These are phyloP conservation scores for Lethenteron reissneri DNA, from an alignment of 2,113 vertebrate genomes.

Conservation along the genomic window DNA sequence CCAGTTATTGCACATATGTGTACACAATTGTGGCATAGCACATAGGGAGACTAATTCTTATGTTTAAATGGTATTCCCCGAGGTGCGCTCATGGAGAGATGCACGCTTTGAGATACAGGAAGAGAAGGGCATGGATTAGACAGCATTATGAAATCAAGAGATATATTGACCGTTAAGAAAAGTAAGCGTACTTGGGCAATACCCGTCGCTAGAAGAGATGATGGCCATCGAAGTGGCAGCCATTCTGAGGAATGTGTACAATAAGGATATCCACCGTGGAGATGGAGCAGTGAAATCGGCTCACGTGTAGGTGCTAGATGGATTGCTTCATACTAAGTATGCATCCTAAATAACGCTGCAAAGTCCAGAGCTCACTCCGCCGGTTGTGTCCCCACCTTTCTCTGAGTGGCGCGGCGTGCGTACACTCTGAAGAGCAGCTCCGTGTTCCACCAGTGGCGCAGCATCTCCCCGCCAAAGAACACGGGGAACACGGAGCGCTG, in stretches of 20 bases:
- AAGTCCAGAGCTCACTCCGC: not conserved
- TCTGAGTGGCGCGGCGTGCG: constrained; percentile 36
- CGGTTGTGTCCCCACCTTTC: constrained; percentile 42
- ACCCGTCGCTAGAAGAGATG: not conserved
- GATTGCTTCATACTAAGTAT: not conserved
- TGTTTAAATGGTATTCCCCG: too few species aligned
- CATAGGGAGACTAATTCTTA: too few species aligned
- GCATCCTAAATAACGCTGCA: not conserved
- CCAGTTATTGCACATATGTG: too few species aligned
- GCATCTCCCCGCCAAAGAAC: constrained; percentile 23
- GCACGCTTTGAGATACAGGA: too few species aligned
- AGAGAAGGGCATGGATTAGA: too few species aligned
- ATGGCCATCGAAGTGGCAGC: not conserved
- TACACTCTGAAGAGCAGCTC: constrained; percentile 53
- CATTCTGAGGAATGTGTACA: not conserved
- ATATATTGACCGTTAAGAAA: too few species aligned
- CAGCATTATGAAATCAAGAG: too few species aligned
- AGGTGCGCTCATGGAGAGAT: too few species aligned
- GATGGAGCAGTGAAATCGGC: not conserved
- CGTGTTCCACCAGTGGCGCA: constrained; percentile 48
- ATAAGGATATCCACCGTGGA: not conserved
- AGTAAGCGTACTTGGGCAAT: not conserved
- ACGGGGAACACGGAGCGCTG: constrained; percentile 50
- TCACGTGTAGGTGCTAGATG: not conserved
- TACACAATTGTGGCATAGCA: too few species aligned